Base-by-base conservation (phyloP, 30 jellyfish, hydroid and myxozoan species). In the Phacellophora camtschatica region DNA sequence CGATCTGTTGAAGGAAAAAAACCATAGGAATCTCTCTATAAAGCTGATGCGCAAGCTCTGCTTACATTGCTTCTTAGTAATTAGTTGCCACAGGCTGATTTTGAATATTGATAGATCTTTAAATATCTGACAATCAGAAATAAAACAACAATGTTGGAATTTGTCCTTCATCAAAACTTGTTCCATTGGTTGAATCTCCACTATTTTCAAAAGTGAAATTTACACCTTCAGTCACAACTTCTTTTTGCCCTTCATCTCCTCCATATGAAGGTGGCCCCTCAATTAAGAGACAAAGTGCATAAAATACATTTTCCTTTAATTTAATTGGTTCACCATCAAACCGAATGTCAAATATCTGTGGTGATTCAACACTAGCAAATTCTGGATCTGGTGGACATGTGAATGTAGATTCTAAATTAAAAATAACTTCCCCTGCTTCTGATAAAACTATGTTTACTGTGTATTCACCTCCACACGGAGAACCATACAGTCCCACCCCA, bases 181-280 rank as follows among this genome's bases (percentile, higher is more conserved):
- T 93, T 0, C 99, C 99, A 85, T 93, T 93, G 7, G 97, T 80
- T 11, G 99, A 93, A 9, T 84, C 99, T 43, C 94, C 88, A 53
- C 99, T 93, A 53, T 93, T 93, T 66, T 93, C 97, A 93, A 93
- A 93, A 29, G 86, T 41, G 42, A 93, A 93, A 29, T 87, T 86
- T 35, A 93, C 99, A 0, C 97, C 99, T 37, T 93, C 90, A 39
- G 88, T 34, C 1, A 62, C 50, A 23, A 86, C 97, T 59, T 93
- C 95, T 46, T 88, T 72, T 64, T 77, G 83, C 6, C 99, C 99
- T 15, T 86, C 99, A 86, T 93, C 99, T 13, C 99, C 99, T 35
- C 97, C 99, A 93, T 77, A 93, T 15, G 99, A 93, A 0, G 99
- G 99, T n/a, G 99, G 99, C 22, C 99, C 99, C 36, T 93, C 97